Evolutionary conservation across 2,113 vertebrate species (phyloP).

Genomic region (Platichthys flesus): DNA sequence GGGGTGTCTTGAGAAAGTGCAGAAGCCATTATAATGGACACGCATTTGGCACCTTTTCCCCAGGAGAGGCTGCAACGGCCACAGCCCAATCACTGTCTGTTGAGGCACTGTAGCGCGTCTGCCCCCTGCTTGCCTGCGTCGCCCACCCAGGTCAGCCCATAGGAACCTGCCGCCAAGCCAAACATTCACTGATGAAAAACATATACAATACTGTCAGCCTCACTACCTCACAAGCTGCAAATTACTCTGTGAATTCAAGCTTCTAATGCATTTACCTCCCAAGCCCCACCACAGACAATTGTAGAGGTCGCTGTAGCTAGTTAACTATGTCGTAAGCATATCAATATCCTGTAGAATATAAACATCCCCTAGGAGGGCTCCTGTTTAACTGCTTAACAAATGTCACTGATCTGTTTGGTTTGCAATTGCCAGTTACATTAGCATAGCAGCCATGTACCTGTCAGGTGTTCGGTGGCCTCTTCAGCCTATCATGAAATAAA

Average conservation of each 20-base stretch:
- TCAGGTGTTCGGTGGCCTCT: constrained; percentile 37
- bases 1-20: constrained; percentile 38
- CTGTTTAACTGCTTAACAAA: constrained; percentile 58
- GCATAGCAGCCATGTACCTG: constrained; percentile 6
- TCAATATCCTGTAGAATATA: constrained; percentile 34
- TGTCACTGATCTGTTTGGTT: constrained; percentile 60
- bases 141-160: constrained; percentile 17
- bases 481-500: constrained; percentile 23
- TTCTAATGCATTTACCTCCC: constrained; percentile 34
- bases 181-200: constrained; percentile 68
- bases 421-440: constrained; percentile 56
- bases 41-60: constrained; percentile 63
- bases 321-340: constrained; percentile 32
- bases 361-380: constrained; percentile 31
- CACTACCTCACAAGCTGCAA: constrained; percentile 41
- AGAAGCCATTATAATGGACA: constrained; percentile 63
- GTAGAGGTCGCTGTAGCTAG: constrained; percentile 31
- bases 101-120: background rate
- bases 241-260: constrained; percentile 43
- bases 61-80: constrained; percentile 45
- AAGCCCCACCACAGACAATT: constrained; percentile 28
- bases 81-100: constrained; percentile 47
- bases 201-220: constrained; percentile 55
- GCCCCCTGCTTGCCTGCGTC: constrained; percentile 11
- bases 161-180: constrained; percentile 56